These are phyloP conservation scores for Heliconius hewitsoni DNA, from an alignment of 1,140 invertebrate genomes.

Conservation along the genomic window DNA sequence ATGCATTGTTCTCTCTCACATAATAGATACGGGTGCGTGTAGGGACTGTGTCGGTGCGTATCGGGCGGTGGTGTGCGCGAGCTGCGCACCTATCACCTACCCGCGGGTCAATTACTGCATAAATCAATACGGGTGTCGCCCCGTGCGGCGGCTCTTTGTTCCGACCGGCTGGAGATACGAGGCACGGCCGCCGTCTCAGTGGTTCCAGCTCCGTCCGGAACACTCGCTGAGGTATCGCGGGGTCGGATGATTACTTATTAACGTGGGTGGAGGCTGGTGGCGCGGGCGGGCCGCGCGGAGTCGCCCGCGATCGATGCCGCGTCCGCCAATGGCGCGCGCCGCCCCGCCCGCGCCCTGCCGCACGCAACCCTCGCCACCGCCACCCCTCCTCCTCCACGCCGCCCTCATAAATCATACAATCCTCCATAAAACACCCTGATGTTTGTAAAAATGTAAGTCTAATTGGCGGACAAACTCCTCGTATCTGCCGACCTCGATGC, in stretches of 20 bases:
- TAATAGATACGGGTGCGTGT: conserved; percentile 59
- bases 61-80: conserved; percentile 62
- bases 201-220: conserved; percentile 76
- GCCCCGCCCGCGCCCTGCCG: conserved; percentile 56
- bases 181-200: conserved; percentile 64
- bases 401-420: conserved; percentile 80
- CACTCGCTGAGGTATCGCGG: conserved; percentile 76
- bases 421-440: conserved; percentile 78
- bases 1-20: conserved; percentile 55
- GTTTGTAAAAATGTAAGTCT: conserved; percentile 79
- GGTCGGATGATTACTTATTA: conserved; percentile 81
- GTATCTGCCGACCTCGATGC: conserved; percentile 62
- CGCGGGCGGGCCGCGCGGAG: conserved; percentile 68
- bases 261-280: conserved; percentile 80
- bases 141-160: conserved; percentile 77
- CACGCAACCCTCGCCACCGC: conserved; percentile 61
- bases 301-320: conserved; percentile 77
- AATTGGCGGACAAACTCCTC: conserved; percentile 72
- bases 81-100: conserved; percentile 68
- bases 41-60: conserved; percentile 62
- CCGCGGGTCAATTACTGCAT: conserved; percentile 78
- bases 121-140: conserved; percentile 80
- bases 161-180: conserved; percentile 73
- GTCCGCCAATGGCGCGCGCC: conserved; percentile 77
- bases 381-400: conserved; percentile 59